Evolutionary conservation across 2,888 invertebrate genomes (phyloP), one percentile per base, ranked within the genome.

Genomic region (Pyrgus malvae): DNA sequence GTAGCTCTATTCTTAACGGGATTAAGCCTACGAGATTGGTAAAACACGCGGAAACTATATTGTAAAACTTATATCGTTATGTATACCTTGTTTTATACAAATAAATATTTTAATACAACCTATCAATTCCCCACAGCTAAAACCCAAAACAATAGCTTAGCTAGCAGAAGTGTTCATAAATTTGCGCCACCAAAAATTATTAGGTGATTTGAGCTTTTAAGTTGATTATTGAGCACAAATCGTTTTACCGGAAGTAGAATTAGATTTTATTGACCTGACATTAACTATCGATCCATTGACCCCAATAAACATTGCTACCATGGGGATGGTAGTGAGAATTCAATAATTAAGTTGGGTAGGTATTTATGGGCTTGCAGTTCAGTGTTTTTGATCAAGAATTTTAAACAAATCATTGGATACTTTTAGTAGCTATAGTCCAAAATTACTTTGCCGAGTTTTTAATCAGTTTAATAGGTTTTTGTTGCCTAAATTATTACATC

Each of bases 221-320:
- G 25, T 42, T 38, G 37, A 53, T 44, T 53, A 45, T 37, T 29
- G 45, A 27, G 37, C 27, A 35, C 51, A 35, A 37, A 37, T 53
- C 38, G 45, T 45, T 45, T 44, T 25, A 21, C 27, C 21, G 53
- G 38, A 54, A 40, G 40, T 40, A 17, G 12, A 49, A 49, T 40
- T 40, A 37, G 40, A 40, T 40, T 44, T 42, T 59, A 56, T 54
- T 48, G 42, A 35, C 37, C 19, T 27, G 35, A 27, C 35, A 38
- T 48, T 45, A 37, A 14, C 42, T 37, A 67, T 69, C 61, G 69
- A 69, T 66, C 69, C 49, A 57, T 27, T 70, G 68, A 70, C 72
- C 70, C 57, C 63, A 67, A 67, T 69, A 59, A 55, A 59, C 50
- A 49, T 14, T 3, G 40, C 2, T 17, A 14, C 31, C 31, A 31